A percentile compares a stretch with the other conserved stretches of the same genome.
Conservation (phyloP, 2,888 invertebrate species). For the Napeogenes sylphis region DNA sequence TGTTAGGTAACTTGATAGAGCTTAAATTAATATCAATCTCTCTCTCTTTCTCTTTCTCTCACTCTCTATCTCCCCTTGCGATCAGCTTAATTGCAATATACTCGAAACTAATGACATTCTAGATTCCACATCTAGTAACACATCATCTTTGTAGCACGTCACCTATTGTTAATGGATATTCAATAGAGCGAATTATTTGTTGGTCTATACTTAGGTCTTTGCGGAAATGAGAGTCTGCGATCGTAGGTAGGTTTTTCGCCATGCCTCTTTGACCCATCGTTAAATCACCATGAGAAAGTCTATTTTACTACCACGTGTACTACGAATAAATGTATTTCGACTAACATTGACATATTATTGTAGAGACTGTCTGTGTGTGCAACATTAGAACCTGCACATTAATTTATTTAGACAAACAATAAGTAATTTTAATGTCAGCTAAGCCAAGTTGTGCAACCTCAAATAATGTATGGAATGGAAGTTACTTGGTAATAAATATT, state of each 20-base stretch:
- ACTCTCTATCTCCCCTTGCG: too few relatives aligned
- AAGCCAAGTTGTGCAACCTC: not conserved
- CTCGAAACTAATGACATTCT: too few relatives aligned
- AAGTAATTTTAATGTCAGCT: not conserved
- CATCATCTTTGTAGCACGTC: slow-evolving; percentile 33
- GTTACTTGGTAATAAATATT: too few relatives aligned
- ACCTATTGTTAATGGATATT: slow-evolving; percentile 41
- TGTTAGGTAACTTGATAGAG: too few relatives aligned
- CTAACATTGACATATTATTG: slow-evolving; percentile 4
- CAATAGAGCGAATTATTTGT: slow-evolving; percentile 48
- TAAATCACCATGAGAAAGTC: slow-evolving; percentile 36
- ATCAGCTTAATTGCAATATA: too few relatives aligned
- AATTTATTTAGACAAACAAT: not conserved
- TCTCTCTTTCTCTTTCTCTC: too few relatives aligned
- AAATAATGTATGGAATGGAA: not conserved
- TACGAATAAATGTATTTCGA: slow-evolving; percentile 3
- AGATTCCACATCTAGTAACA: slow-evolving; percentile 19
- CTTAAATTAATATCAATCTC: too few relatives aligned
- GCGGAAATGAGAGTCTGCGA: slow-evolving; percentile 47
- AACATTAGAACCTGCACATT: not conserved
- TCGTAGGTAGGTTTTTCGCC: slow-evolving; percentile 49
- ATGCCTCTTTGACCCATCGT: slow-evolving; percentile 39
- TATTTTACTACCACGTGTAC: slow-evolving; percentile 16
- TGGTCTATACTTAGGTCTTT: slow-evolving; percentile 31
- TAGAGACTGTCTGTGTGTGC: not conserved